Evolutionary conservation across 1,140 invertebrate genomes (phyloP).

Genomic region (Aphaenogaster ashmeadi): DNA sequence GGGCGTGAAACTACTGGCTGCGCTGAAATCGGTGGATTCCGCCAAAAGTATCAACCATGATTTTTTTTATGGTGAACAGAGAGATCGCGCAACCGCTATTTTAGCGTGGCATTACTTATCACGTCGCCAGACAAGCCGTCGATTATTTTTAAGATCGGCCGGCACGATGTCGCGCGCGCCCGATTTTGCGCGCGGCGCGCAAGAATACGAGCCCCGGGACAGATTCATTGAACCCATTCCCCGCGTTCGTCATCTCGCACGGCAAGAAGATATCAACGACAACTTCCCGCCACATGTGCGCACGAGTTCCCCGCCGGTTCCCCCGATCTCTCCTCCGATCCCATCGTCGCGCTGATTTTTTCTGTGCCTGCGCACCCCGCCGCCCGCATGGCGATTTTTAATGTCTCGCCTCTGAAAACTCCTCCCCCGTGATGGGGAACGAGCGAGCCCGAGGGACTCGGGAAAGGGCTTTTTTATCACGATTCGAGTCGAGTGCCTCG

Average conservation of each 20-base stretch:
- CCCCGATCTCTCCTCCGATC: slow-evolving; percentile 57
- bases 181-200: slow-evolving; percentile 39
- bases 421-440: not conserved
- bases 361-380: slow-evolving; percentile 17
- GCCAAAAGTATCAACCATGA: not conserved
- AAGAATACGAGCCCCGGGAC: slow-evolving; percentile 57
- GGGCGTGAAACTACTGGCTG: no score
- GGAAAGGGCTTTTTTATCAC: slow-evolving; percentile 35
- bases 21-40: not conserved
- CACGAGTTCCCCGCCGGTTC: not conserved
- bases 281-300: slow-evolving; percentile 80
- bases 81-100: not conserved
- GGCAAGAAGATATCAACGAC: slow-evolving; percentile 78
- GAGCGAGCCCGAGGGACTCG: not conserved
- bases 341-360: slow-evolving; percentile 52
- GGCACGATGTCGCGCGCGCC: slow-evolving; percentile 44
- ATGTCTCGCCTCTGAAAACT: slow-evolving; percentile 49
- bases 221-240: slow-evolving; percentile 76
- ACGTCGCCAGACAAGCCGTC: not conserved
- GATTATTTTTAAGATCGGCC: slow-evolving; percentile 68
- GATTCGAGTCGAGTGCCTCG: slow-evolving; percentile 14
- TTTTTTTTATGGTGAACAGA: not conserved
- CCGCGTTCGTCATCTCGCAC: slow-evolving; percentile 66
- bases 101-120: not conserved
- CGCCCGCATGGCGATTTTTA: slow-evolving; percentile 60